Base-by-base conservation (phyloP, 2,797 vertebrate genomes). In the Falco peregrinus region DNA sequence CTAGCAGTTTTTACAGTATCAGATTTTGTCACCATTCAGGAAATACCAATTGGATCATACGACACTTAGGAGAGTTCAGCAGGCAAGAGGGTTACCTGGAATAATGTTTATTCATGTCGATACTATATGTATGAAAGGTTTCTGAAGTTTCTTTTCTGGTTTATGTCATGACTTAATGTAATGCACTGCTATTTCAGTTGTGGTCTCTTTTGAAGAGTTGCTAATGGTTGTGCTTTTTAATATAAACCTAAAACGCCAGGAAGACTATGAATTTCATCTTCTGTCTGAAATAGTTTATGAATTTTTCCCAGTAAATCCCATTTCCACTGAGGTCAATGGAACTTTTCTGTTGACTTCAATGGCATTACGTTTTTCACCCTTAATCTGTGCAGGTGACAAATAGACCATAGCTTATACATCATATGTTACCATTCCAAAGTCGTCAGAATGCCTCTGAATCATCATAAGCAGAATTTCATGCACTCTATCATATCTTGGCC, bases 331-430 rank as follows among this genome's bases (percentile, higher is more conserved):
- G 60, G 14, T 28, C 35, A 48, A 64, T 59, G 57, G 56, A 96
- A 89, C 35, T 59, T 85, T 70, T 54, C 51, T 43, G n/a, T 59
- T 76, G 57, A 47, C 13, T 69, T 92, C 28, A 80, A 29, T n/a
- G n/a, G 48, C 13, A 35, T 87, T 92, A 70, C 29, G 63, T 87
- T 95, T 91, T 67, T 88, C 37, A 69, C 28, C 43, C 39, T 73
- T 91, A 51, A 56, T 75, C 69, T 84, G 59, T 65, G 48, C 64
- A 83, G 43, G 48, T 85, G 68, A 84, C 87, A 94, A 96, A 84
- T 16, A 73, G 18, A 80, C 59, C 53, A 45, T 56, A 21, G 22
- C 5, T 80, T 85, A 29, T 83, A 67, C 45, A 77, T 84, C 31
- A 41, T 43, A 21, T 14, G 57, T 70, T 13, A 37, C n/a, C 35